A percentile compares a stretch with the other conserved stretches of the same genome.
These are phyloP conservation scores for Tamias sibiricus DNA, from an alignment of 2,113 vertebrate species.

Conservation along the genomic window DNA sequence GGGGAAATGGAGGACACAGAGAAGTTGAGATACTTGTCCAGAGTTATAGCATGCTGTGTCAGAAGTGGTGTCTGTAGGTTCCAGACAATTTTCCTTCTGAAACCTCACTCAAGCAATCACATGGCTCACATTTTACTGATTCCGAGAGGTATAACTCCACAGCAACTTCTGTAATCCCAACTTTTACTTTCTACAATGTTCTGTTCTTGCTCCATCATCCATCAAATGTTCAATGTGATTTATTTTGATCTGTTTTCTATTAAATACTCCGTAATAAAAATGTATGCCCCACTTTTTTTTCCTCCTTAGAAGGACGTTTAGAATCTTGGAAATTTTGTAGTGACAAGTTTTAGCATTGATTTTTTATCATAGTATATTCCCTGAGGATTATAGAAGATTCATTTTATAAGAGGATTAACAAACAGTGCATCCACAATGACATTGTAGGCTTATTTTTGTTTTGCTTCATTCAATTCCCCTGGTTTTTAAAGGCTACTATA, in stretches of 20 bases:
- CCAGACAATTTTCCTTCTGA: not conserved
- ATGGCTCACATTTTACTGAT: not conserved
- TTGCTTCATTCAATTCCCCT: conserved; percentile 51
- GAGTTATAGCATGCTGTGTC: not conserved
- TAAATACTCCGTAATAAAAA: not conserved
- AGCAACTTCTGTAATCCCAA: not conserved
- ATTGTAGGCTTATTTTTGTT: conserved; percentile 8
- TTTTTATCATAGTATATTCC: conserved; percentile 60
- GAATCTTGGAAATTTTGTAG: not conserved
- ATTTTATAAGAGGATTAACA: conserved; percentile 58
- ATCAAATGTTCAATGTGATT: not conserved
- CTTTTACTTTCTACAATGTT: not conserved
- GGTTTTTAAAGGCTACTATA: not conserved
- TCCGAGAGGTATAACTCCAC: not conserved
- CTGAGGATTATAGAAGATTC: conserved; percentile 37
- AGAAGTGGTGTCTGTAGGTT: not conserved
- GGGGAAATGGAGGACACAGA: conserved; percentile 11
- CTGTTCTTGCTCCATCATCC: not conserved
- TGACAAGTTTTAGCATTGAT: conserved; percentile 37
- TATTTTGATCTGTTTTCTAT: conserved; percentile 47
- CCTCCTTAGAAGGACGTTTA: not conserved
- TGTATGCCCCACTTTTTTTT: not conserved
- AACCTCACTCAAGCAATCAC: not conserved
- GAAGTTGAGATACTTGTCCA: not conserved
- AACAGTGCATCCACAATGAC: conserved; percentile 9